Evolutionary conservation across 2,888 invertebrate genomes (phyloP).

Genomic region (Slavum lentiscoides): DNA sequence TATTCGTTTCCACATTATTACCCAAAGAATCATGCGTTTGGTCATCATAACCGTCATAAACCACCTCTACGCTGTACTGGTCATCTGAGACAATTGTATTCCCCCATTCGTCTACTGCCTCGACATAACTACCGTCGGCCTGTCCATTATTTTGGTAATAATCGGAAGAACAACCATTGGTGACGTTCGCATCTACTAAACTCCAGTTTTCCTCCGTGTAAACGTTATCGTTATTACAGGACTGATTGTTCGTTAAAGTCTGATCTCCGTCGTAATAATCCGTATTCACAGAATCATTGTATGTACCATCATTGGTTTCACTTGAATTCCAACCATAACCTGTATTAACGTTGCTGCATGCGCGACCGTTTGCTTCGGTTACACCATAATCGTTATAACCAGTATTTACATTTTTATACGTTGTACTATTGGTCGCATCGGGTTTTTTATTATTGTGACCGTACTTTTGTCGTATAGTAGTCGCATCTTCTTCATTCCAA

Average conservation of each 20-base stretch:
- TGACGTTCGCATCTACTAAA: background rate
- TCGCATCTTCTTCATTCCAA: too few relatives aligned
- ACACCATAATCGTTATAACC: conserved; percentile 45
- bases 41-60: background rate
- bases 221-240: background rate
- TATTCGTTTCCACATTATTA: background rate
- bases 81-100: background rate
- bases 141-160: background rate
- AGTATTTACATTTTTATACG: background rate
- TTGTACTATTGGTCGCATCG: too few relatives aligned
- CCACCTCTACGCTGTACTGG: too few relatives aligned
- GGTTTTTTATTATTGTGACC: too few relatives aligned
- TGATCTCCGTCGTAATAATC: background rate
- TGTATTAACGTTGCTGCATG: conserved; percentile 55
- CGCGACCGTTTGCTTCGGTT: conserved; percentile 55
- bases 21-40: background rate
- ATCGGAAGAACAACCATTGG: background rate
- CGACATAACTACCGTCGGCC: background rate
- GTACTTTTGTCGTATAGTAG: too few relatives aligned
- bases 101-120: background rate
- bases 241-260: background rate
- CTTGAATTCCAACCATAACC: conserved; percentile 52
- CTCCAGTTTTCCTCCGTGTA: too few relatives aligned
- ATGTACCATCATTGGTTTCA: conserved; percentile 55
- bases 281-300: conserved; percentile 54